Evolutionary conservation across 2,888 invertebrate species (phyloP).

Genomic region (Operophtera brumata): DNA sequence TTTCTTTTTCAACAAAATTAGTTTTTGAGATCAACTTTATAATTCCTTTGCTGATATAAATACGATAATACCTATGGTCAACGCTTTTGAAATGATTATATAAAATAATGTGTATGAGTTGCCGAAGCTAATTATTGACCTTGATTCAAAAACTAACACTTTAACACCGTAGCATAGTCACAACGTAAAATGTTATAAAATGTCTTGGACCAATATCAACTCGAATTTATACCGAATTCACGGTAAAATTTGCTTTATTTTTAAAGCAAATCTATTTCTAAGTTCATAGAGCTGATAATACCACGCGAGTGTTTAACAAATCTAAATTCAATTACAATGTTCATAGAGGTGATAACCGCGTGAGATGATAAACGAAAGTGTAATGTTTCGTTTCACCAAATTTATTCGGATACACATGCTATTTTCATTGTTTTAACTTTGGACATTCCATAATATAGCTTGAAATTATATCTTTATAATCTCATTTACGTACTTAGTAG

Average conservation of each 20-base stretch:
- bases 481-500: constrained; percentile 28
- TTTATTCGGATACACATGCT: not conserved
- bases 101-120: not conserved
- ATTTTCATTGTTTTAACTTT: constrained; percentile 22
- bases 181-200: not conserved
- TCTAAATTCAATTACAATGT: not conserved
- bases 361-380: not conserved
- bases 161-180: too few species aligned
- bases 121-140: constrained; percentile 14
- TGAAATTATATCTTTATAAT: constrained; percentile 25
- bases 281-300: not conserved
- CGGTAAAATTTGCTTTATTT: not conserved
- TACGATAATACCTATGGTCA: too few species aligned
- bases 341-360: constrained; percentile 7
- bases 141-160: constrained; percentile 4
- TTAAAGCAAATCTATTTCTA: not conserved
- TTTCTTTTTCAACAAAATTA: too few species aligned
- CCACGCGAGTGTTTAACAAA: not conserved
- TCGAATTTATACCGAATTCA: not conserved
- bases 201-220: constrained; percentile 12
- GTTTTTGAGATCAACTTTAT: too few species aligned
- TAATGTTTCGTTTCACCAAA: too few species aligned
- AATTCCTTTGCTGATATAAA: too few species aligned
- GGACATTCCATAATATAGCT: constrained; percentile 32
- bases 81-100: not conserved